phyloP scores from a whole-genome alignment of 1,140 invertebrate genomes.

The Pseudomyrmex sp. region DNA sequence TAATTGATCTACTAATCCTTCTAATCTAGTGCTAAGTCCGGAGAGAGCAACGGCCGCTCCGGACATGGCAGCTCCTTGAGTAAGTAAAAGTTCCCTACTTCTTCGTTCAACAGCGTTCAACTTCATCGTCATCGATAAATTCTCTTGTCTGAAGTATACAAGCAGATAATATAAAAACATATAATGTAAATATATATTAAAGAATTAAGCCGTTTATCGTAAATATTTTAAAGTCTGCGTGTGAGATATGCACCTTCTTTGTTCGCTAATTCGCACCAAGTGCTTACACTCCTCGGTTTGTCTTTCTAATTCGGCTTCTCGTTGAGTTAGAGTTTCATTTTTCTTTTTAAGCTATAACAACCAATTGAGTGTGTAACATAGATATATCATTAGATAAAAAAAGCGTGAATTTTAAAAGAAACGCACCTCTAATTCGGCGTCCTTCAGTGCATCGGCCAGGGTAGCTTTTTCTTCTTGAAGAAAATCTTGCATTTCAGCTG shows the following conservation, averaged over 20 bases:
- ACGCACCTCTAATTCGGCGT: slow-evolving; percentile 89
- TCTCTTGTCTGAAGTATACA: slow-evolving; percentile 86
- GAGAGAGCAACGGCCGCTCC: slow-evolving; percentile 90
- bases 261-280: slow-evolving; percentile 91
- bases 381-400: neutral
- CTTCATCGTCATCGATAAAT: slow-evolving; percentile 88
- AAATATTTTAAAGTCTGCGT: slow-evolving; percentile 10
- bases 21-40: slow-evolving; percentile 89
- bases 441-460: slow-evolving; percentile 90
- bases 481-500: slow-evolving; percentile 91
- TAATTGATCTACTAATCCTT: slow-evolving; percentile 89
- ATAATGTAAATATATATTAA: too few relatives aligned
- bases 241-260: slow-evolving; percentile 87
- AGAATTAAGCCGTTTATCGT: too few relatives aligned
- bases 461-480: slow-evolving; percentile 91
- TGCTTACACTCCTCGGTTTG: slow-evolving; percentile 92
- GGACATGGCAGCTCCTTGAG: slow-evolving; percentile 90
- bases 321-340: slow-evolving; percentile 84
- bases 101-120: slow-evolving; percentile 88
- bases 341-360: slow-evolving; percentile 79
- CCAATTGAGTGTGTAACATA: neutral
- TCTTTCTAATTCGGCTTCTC: slow-evolving; percentile 87
- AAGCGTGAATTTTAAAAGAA: neutral
- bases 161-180: neutral
- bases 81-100: slow-evolving; percentile 88